A percentile compares a stretch with the other conserved stretches of the same genome.
Evolutionary conservation across 2,888 invertebrate species (phyloP).

Genomic region (Mesodorylaimus sp.): DNA sequence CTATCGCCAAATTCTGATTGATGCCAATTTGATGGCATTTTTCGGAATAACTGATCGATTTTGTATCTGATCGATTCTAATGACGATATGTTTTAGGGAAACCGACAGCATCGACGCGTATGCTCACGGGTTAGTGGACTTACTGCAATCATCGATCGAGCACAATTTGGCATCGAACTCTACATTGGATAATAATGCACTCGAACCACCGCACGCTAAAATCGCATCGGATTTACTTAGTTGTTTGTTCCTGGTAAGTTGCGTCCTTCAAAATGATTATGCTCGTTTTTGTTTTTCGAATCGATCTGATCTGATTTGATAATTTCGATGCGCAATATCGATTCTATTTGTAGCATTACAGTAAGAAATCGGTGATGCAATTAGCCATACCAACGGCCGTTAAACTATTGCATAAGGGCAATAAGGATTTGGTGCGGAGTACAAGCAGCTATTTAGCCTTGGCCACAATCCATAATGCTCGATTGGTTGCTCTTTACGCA

Average conservation of each 20-base stretch:
- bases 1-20: no score
- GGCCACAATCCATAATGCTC: constrained; percentile 74
- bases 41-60: no score
- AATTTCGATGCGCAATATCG: constrained; percentile 9
- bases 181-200: constrained; percentile 50
- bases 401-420: constrained; percentile 71
- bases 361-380: constrained; percentile 55
- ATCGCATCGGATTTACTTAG: constrained; percentile 85
- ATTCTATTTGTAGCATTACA: constrained; percentile 43
- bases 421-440: constrained; percentile 67
- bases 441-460: constrained; percentile 76
- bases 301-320: constrained; percentile 9
- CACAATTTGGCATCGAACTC: constrained; percentile 36
- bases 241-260: constrained; percentile 67
- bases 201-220: constrained; percentile 74
- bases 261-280: constrained; percentile 2
- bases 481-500: constrained; percentile 62
- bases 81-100: constrained; percentile 44
- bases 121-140: constrained; percentile 57
- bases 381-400: constrained; percentile 71
- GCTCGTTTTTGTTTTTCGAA: background rate
- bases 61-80: no score
- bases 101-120: constrained; percentile 68
- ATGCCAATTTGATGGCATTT: no score
- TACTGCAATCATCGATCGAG: constrained; percentile 67